These are phyloP conservation scores for Diarsia dahlii DNA, from an alignment of 2,888 invertebrate species.

Conservation along the genomic window DNA sequence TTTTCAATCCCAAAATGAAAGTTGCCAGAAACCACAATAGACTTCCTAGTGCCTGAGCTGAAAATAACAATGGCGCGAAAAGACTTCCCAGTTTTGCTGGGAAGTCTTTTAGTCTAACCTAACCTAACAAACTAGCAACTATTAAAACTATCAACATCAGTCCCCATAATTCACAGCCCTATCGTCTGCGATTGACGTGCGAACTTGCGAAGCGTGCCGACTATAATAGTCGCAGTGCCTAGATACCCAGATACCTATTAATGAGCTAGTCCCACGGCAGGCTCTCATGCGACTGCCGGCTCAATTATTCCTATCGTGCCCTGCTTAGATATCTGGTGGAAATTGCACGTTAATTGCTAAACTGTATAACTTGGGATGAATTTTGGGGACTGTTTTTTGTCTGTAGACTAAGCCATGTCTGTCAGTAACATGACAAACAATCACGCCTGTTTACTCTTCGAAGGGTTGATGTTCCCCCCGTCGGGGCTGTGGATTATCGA, in stretches of 20 bases:
- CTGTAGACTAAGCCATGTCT: background rate
- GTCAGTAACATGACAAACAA: background rate
- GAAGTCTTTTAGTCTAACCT: too few species aligned
- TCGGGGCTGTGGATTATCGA: too few species aligned
- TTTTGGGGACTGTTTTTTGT: background rate
- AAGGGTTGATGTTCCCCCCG: too few species aligned
- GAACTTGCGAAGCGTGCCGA: constrained; percentile 29
- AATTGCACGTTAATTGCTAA: constrained; percentile 23
- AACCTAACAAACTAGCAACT: background rate
- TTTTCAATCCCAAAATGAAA: background rate
- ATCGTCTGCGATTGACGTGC: constrained; percentile 36
- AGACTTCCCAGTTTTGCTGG: background rate
- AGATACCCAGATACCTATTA: constrained; percentile 38
- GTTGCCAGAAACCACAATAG: too few species aligned
- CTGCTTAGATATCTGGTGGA: constrained; percentile 29
- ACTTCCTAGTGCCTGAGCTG: too few species aligned
- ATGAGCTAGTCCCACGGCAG: constrained; percentile 40
- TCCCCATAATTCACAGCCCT: constrained; percentile 24
- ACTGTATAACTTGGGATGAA: background rate
- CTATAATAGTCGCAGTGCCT: constrained; percentile 31
- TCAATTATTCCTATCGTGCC: constrained; percentile 44
- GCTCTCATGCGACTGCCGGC: constrained; percentile 24
- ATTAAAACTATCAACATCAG: background rate
- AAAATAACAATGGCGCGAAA: too few species aligned
- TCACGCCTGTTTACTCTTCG: background rate